Conservation (phyloP, 2,797 vertebrate genomes). For the Neopelma chrysocephalum region DNA sequence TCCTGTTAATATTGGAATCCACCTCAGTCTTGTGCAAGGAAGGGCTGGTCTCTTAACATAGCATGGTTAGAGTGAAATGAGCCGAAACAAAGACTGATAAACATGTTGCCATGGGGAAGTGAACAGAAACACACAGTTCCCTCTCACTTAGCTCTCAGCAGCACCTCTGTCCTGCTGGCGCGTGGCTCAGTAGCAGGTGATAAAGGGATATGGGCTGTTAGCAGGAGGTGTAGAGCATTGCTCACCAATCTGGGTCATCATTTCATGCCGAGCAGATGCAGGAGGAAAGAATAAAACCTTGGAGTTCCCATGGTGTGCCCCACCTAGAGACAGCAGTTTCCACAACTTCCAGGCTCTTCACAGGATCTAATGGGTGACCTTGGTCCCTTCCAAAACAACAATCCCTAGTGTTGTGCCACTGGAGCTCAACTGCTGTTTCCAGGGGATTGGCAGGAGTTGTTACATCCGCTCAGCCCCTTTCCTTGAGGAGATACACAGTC, state of each 20-base stretch:
- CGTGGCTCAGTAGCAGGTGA: not conserved
- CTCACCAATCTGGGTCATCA: accelerated
- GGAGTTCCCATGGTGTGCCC: not conserved
- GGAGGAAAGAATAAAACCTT: not conserved
- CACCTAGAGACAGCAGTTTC: not conserved
- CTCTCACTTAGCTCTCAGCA: not conserved
- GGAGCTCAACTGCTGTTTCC: not conserved
- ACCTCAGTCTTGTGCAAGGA: not conserved
- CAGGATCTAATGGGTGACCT: not conserved
- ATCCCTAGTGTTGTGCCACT: not conserved
- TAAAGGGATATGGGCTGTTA: not conserved
- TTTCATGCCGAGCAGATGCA: accelerated
- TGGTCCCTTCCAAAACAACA: not conserved
- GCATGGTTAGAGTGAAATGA: not conserved
- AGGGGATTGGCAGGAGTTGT: not conserved
- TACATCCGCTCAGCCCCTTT: not conserved
- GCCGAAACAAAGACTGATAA: not conserved
- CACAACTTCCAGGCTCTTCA: not conserved
- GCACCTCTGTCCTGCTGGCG: not conserved
- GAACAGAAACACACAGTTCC: not conserved
- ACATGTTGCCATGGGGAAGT: not conserved
- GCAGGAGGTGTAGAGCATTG: not conserved
- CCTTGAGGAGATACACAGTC: not conserved
- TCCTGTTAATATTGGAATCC: not conserved
- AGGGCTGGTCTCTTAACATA: not conserved